These are phyloP conservation scores for Antennarius striatus DNA, from an alignment of 2,113 vertebrate species.

Conservation along the genomic window DNA sequence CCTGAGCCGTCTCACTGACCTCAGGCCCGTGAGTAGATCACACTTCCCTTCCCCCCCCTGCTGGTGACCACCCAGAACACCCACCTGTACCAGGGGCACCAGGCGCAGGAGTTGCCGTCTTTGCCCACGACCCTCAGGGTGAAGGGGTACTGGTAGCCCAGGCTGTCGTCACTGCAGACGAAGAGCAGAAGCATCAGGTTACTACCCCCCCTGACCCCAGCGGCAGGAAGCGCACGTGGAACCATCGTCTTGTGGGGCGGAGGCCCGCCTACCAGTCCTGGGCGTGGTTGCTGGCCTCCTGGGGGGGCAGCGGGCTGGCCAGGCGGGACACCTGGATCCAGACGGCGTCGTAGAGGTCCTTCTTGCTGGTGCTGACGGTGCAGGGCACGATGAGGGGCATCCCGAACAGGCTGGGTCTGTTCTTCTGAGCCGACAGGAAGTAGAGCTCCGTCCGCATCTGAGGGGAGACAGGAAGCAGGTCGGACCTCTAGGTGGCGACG, in stretches of 20 bases:
- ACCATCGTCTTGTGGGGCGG: background rate
- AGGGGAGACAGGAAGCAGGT: background rate
- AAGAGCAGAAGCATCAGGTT: too few species aligned
- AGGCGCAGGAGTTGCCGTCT: constrained; percentile 96
- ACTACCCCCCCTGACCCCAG: too few species aligned
- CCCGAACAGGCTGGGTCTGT: constrained; percentile 94
- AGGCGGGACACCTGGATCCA: constrained; percentile 98
- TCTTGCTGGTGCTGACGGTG: constrained; percentile 91
- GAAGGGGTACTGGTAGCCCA: constrained; percentile 99
- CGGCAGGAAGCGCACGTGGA: background rate
- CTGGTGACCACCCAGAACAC: background rate
- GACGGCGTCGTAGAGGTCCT: constrained; percentile 93
- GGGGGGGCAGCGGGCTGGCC: constrained; percentile 96
- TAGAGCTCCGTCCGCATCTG: constrained; percentile 98
- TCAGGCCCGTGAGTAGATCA: too few species aligned
- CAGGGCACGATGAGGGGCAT: constrained; percentile 98
- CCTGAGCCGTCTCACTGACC: too few species aligned
- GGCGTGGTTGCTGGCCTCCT: constrained; percentile 98
- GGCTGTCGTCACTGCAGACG: constrained; percentile 90
- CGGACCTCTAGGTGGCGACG: background rate
- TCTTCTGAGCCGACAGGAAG: constrained; percentile 98
- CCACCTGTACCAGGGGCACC: constrained; percentile 99
- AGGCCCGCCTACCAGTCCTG: constrained; percentile 86
- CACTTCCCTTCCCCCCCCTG: background rate
- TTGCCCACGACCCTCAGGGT: constrained; percentile 94